Evolutionary conservation across 2,797 vertebrate genomes (phyloP).

Genomic region (Eleutherodactylus coqui): DNA sequence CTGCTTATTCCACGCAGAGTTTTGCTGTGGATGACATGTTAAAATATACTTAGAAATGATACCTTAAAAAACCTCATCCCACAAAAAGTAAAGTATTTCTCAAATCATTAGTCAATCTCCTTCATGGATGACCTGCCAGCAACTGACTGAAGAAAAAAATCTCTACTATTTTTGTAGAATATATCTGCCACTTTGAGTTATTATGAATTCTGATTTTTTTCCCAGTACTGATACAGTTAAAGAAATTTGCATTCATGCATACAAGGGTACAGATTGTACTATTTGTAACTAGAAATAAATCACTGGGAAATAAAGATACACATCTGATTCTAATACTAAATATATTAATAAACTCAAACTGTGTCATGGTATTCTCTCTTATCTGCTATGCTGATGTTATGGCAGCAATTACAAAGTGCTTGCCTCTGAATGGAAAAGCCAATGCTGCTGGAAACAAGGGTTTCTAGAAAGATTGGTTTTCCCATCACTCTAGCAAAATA

Average conservation of each 20-base stretch:
- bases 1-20: no score
- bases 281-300: constrained; percentile 1
- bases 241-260: neutral
- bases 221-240: neutral
- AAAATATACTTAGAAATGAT: no score
- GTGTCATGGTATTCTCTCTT: neutral
- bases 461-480: neutral
- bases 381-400: constrained; percentile 14
- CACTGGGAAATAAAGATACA: neutral
- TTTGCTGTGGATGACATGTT: no score
- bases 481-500: neutral
- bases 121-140: neutral
- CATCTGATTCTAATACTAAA: constrained; percentile 24
- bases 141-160: neutral
- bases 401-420: neutral
- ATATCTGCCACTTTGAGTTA: neutral
- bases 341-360: constrained; percentile 1
- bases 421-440: neutral
- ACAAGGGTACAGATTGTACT: neutral
- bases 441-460: neutral
- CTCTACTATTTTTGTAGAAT: neutral
- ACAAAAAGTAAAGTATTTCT: neutral
- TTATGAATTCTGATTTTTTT: neutral
- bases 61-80: no score
- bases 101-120: neutral